These are phyloP conservation scores for Papilio aristodemus DNA, from an alignment of 1,140 invertebrate genomes.

Conservation along the genomic window DNA sequence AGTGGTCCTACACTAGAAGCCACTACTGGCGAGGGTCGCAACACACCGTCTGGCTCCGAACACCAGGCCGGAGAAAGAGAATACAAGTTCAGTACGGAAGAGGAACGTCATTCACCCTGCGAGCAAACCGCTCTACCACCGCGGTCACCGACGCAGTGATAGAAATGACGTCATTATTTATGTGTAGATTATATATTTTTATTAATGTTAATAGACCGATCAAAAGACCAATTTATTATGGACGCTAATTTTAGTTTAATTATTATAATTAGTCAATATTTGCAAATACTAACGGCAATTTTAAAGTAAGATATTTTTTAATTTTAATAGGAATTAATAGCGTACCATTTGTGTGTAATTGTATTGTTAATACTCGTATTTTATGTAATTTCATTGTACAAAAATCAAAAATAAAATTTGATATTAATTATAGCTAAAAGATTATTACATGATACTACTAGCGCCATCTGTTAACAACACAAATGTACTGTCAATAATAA, in stretches of 20 bases:
- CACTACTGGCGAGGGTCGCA: constrained; percentile 50
- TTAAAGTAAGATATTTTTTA: background rate
- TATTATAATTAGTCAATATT: constrained; percentile 21
- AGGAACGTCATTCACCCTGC: constrained; percentile 68
- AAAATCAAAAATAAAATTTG: background rate
- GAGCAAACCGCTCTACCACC: constrained; percentile 56
- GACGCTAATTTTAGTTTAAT: constrained; percentile 21
- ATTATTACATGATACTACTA: no score
- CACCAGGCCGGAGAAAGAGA: constrained; percentile 64
- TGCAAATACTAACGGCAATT: constrained; percentile 3
- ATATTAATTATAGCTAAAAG: no score
- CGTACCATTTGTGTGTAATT: background rate
- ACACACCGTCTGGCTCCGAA: constrained; percentile 59
- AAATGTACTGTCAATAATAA: no score
- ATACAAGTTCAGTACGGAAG: constrained; percentile 70
- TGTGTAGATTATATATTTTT: constrained; percentile 20
- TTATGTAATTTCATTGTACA: background rate
- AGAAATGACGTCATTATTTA: constrained; percentile 14
- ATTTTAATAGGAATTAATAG: constrained; percentile 6
- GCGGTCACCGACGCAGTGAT: constrained; percentile 64
- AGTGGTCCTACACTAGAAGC: constrained; percentile 56
- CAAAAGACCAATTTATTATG: constrained; percentile 13
- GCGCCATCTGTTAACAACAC: no score
- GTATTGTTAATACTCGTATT: constrained; percentile 10
- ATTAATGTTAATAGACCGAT: background rate